These are phyloP conservation scores for Enteromius thamalakanensis DNA, from an alignment of 2,797 vertebrate species.

Conservation along the genomic window DNA sequence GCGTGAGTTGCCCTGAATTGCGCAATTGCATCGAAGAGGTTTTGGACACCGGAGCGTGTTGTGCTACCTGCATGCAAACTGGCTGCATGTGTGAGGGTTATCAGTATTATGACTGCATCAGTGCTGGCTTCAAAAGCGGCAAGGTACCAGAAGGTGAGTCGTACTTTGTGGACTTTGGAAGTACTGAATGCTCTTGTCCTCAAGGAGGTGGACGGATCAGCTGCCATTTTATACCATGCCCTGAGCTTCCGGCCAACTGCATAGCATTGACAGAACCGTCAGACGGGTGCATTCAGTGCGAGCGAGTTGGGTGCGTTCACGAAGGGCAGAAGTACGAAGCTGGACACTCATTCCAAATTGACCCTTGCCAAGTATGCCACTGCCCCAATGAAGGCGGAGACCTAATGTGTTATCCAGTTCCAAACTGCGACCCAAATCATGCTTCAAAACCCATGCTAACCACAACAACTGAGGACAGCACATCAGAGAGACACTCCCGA, in stretches of 20 bases:
- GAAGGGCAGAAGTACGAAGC: constrained; percentile 84
- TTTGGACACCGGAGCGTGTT: constrained; percentile 83
- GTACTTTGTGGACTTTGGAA: constrained; percentile 96
- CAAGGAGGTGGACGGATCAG: constrained; percentile 89
- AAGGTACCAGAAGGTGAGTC: constrained; percentile 90
- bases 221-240: constrained; percentile 94
- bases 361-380: constrained; percentile 88
- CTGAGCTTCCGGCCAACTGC: constrained; percentile 89
- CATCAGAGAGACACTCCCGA: constrained; percentile 66
- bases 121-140: constrained; percentile 87
- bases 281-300: constrained; percentile 87
- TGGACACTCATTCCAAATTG: constrained; percentile 87
- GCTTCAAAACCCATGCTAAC: constrained; percentile 69
- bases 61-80: constrained; percentile 82
- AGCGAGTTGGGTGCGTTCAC: constrained; percentile 85
- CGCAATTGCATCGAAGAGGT: constrained; percentile 88
- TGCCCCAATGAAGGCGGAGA: constrained; percentile 87
- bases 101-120: constrained; percentile 94
- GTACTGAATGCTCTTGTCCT: constrained; percentile 93
- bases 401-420: constrained; percentile 91
- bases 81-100: constrained; percentile 94
- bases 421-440: constrained; percentile 73
- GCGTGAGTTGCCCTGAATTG: constrained; percentile 79
- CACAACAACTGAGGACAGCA: constrained; percentile 68
- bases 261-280: constrained; percentile 82